phyloP scores from a whole-genome alignment of 2,888 invertebrate genomes.

The Masnerella sp. region DNA sequence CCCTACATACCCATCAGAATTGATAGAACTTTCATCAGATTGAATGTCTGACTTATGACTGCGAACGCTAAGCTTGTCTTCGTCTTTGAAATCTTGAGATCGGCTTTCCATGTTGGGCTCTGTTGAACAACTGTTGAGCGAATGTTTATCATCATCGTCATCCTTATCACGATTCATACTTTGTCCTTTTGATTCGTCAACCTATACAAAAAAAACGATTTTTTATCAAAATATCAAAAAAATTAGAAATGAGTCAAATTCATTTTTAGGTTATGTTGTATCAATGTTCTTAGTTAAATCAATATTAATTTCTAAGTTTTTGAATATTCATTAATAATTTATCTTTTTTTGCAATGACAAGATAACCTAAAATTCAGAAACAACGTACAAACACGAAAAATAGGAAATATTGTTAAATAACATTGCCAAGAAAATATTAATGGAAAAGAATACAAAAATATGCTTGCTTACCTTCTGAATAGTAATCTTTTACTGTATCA shows the following conservation, averaged over 20 bases:
- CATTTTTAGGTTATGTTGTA: too few relatives aligned
- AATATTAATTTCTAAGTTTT: too few relatives aligned
- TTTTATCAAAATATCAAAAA: neutral
- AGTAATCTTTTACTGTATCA: too few relatives aligned
- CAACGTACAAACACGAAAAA: neutral
- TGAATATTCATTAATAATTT: too few relatives aligned
- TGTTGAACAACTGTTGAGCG: constrained; percentile 10
- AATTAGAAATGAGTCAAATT: too few relatives aligned
- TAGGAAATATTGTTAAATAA: too few relatives aligned
- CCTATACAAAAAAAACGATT: neutral
- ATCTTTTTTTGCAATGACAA: constrained; percentile 1
- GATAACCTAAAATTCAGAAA: neutral
- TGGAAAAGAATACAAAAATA: too few relatives aligned
- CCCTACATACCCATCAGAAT: too few relatives aligned
- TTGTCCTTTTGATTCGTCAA: constrained; percentile 4
- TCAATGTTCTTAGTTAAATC: too few relatives aligned
- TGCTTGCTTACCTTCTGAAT: too few relatives aligned
- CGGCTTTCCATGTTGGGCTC: neutral
- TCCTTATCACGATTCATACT: neutral
- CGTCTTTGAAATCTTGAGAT: neutral
- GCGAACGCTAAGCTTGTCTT: constrained; percentile 1
- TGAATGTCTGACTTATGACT: neutral
- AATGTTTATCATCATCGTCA: constrained; percentile 11
- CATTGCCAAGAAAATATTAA: too few relatives aligned
- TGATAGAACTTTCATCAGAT: constrained; percentile 19